Base-by-base conservation (phyloP, 2,797 vertebrate genomes). In the Sus cebifrons region DNA sequence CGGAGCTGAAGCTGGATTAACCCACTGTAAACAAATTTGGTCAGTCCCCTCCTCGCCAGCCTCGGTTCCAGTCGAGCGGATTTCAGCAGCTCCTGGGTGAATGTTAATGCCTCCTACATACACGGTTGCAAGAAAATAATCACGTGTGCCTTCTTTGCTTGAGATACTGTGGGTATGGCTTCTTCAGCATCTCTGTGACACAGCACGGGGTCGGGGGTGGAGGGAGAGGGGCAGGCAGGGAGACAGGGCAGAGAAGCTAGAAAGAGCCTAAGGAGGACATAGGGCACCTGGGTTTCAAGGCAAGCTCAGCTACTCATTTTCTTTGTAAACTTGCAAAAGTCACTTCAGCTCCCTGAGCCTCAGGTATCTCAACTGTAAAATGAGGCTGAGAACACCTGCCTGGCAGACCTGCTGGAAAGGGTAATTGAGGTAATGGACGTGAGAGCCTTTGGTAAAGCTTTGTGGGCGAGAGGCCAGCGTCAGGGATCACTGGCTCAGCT, bases 41-140 rank as follows among this genome's bases (percentile, higher is more conserved):
- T 90, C 96, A 96, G 93, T 89, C 36, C 65, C 62, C 77, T 96
- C 84, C 88, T 95, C 11, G 3, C 75, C 58, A 17, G 86, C 52
- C 92, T 96, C 1, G 2, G 97, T 97, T 98, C 96, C 89, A 40
- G 92, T 3, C 91, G 96, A 97, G 74, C 86, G 64, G 89, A 91
- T 97, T 97, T 92, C 79, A 90, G 93, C 77, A 62, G 89, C 93
- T 96, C 56, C 81, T 88, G 85, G 93, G 58, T 81, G 94, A 97
- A 96, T 96, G 88, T 81, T 94, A 96, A 96, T 89, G 91, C 60
- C 70, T 77, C 89, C 95, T 68, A 7, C 0, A 0, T 32, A 96
- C 20, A 70, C 32, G 32, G 83, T 49, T 40, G 74, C 67, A 95
- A 94, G 93, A 75, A 88, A 88, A 68, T 25, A 96, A 95, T 10